Conservation (phyloP, 1,140 invertebrate genomes). For the Nasonia longicornis region DNA sequence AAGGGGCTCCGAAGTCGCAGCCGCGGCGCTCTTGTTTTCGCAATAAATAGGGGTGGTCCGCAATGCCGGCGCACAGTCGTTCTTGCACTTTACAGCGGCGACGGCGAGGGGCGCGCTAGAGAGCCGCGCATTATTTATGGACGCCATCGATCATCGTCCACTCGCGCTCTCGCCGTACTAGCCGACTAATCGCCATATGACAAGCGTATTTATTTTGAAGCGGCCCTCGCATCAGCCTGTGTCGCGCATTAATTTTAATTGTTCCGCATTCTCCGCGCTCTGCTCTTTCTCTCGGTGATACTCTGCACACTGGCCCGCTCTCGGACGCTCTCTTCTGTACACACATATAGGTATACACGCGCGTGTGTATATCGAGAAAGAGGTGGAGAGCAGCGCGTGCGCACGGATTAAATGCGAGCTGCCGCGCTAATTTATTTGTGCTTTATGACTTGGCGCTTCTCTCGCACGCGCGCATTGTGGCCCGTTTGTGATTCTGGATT, state of each 20-base stretch:
- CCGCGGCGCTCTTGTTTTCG: slow-evolving; percentile 55
- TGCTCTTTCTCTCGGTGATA: background rate
- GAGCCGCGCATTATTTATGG: slow-evolving; percentile 68
- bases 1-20: slow-evolving; percentile 46
- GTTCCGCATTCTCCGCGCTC: slow-evolving; percentile 48
- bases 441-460: slow-evolving; percentile 14
- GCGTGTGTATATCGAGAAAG: no score
- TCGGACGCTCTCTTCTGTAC: background rate
- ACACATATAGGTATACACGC: background rate
- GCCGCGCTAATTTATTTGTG: background rate
- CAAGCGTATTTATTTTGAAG: slow-evolving; percentile 67
- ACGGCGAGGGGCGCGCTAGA: slow-evolving; percentile 48
- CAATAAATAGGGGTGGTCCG: slow-evolving; percentile 53
- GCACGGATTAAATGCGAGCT: background rate
- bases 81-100: background rate
- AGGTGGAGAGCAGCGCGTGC: background rate
- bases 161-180: slow-evolving; percentile 51
- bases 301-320: background rate
- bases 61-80: slow-evolving; percentile 49
- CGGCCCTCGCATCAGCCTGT: slow-evolving; percentile 55
- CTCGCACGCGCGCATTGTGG: background rate
- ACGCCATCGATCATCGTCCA: slow-evolving; percentile 67
- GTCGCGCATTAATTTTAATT: slow-evolving; percentile 63
- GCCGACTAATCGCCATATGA: slow-evolving; percentile 67
- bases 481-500: background rate